These are phyloP conservation scores for Disparrhopalites patrizii DNA, from an alignment of 2,888 invertebrate species.

Conservation along the genomic window DNA sequence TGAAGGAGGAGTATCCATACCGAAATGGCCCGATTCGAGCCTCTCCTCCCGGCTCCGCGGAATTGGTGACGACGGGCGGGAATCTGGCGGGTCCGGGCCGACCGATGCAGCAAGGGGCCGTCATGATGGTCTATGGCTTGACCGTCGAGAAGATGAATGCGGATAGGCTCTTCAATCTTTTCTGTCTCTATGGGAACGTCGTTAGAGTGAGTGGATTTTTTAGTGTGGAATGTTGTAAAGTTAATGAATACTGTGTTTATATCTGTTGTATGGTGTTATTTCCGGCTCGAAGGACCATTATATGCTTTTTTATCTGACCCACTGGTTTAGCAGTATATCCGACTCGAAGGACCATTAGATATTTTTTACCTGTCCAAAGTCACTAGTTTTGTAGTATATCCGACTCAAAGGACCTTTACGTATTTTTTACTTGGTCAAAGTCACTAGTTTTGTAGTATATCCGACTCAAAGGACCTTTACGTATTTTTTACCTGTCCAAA, in stretches of 20 bases:
- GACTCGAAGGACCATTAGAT: no score
- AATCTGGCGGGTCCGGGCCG: slow-evolving; percentile 48
- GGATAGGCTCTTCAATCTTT: slow-evolving; percentile 93
- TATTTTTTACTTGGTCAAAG: no score
- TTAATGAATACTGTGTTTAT: background rate
- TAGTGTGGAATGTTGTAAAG: background rate
- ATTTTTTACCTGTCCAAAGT: no score
- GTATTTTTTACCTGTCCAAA: no score
- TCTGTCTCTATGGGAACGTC: slow-evolving; percentile 98
- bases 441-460: no score
- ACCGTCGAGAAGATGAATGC: slow-evolving; percentile 91
- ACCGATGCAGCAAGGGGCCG: slow-evolving; percentile 69
- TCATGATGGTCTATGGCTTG: slow-evolving; percentile 97
- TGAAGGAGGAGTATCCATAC: slow-evolving; percentile 47
- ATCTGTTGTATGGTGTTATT: background rate
- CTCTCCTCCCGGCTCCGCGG: slow-evolving; percentile 43
- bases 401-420: no score
- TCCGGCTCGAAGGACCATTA: no score
- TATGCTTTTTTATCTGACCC: no score
- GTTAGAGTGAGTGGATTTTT: slow-evolving; percentile 69
- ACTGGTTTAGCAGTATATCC: no score
- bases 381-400: no score
- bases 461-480: no score
- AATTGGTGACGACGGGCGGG: slow-evolving; percentile 36
- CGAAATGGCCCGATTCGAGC: slow-evolving; percentile 46